A percentile compares a stretch with the other conserved stretches of the same genome.
phyloP scores from a whole-genome alignment of 2,888 invertebrate species.

The Thera obeliscata region DNA sequence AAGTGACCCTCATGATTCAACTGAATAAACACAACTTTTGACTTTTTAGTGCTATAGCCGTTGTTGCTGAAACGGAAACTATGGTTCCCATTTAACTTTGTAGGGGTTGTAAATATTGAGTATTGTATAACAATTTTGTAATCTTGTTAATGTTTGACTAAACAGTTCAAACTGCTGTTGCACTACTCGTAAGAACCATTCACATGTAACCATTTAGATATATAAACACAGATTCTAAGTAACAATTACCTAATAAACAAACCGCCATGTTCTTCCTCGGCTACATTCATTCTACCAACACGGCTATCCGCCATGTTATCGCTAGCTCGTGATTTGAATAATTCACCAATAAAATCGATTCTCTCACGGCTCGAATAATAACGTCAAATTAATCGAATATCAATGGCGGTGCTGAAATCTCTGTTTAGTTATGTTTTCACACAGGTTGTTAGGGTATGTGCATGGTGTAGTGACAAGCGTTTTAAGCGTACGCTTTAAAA shows the following conservation, averaged over 20 bases:
- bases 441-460: conserved; percentile 20
- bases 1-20: too few species aligned
- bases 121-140: too few species aligned
- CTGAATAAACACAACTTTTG: too few species aligned
- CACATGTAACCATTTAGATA: not conserved
- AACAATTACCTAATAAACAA: conserved; percentile 20
- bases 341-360: conserved; percentile 39
- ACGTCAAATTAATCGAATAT: conserved; percentile 35
- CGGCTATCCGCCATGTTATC: conserved; percentile 36
- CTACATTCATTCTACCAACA: conserved; percentile 27
- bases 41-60: too few species aligned
- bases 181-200: too few species aligned
- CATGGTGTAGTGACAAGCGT: conserved; percentile 7
- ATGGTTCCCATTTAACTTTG: too few species aligned
- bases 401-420: conserved; percentile 24
- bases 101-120: too few species aligned
- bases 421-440: conserved; percentile 36
- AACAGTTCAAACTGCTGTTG: not conserved
- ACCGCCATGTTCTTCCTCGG: conserved; percentile 2
- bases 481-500: not conserved
- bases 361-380: conserved; percentile 36
- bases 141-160: not conserved
- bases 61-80: too few species aligned
- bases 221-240: conserved; percentile 10
- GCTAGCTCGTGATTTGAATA: conserved; percentile 35